These are phyloP conservation scores for Potorous gilbertii DNA, from an alignment of 2,797 vertebrate genomes.

Conservation along the genomic window DNA sequence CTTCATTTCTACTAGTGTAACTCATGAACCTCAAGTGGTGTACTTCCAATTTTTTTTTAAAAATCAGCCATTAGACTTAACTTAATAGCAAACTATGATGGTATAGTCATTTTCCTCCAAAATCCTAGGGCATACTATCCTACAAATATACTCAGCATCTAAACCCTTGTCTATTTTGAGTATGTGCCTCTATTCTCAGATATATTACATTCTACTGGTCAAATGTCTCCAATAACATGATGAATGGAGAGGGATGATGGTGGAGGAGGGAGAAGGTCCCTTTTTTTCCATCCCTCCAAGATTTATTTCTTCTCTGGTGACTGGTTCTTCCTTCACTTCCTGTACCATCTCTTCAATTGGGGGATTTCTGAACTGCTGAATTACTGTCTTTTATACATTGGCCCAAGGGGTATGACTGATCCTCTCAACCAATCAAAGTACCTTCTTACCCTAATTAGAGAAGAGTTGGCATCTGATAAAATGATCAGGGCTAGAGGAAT, in stretches of 20 bases:
- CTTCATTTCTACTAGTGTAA: neutral
- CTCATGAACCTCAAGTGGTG: neutral
- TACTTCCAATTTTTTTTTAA: neutral
- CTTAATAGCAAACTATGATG: neutral
- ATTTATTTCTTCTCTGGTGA: neutral
- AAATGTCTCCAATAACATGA: neutral
- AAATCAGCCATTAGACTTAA: neutral
- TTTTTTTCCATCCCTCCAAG: neutral
- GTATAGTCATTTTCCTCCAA: neutral
- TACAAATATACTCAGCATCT: neutral
- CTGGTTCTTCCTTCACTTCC: neutral
- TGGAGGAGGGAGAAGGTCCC: neutral
- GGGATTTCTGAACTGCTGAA: neutral
- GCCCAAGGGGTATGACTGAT: neutral
- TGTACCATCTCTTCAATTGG: neutral
- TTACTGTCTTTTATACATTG: neutral
- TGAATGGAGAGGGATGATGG: neutral
- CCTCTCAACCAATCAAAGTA: neutral
- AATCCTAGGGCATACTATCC: neutral
- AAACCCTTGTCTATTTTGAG: neutral
- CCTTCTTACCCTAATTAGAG: neutral
- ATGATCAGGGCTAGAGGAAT: neutral
- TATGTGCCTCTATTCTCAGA: neutral
- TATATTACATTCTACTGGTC: neutral
- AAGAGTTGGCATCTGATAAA: neutral